Percentiles rank a stretch among this genome's conserved stretches.
Conservation (phyloP, 2,888 invertebrate species). For the Drosophila heteroneura region DNA sequence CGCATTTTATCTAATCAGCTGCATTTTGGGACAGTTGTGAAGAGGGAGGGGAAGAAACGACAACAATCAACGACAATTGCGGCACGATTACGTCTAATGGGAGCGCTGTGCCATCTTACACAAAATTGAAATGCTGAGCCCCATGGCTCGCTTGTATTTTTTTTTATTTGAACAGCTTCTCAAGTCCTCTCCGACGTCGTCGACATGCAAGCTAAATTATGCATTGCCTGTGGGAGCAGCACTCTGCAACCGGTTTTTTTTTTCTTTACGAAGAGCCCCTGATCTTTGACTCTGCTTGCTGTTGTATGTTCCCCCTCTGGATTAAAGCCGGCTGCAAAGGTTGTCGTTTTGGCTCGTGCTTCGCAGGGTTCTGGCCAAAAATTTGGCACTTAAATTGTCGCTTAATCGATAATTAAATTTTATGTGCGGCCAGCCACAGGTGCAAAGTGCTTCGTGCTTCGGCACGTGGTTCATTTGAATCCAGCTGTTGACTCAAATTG, state of each 20-base stretch:
- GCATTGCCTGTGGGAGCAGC: constrained; percentile 63
- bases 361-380: constrained; percentile 32
- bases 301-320: constrained; percentile 6
- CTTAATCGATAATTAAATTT: constrained; percentile 63
- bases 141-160: constrained; percentile 31
- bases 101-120: constrained; percentile 39
- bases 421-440: constrained; percentile 42
- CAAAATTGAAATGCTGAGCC: constrained; percentile 48
- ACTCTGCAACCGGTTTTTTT: constrained; percentile 49
- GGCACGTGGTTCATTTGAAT: constrained; percentile 40
- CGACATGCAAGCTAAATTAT: constrained; percentile 42
- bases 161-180: constrained; percentile 30
- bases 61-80: constrained; percentile 77
- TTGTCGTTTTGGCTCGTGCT: constrained; percentile 66
- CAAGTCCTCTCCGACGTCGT: constrained; percentile 32
- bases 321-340: constrained; percentile 55
- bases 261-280: constrained; percentile 14
- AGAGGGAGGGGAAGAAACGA: constrained; percentile 51
- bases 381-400: constrained; percentile 72
- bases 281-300: constrained; percentile 23
- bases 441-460: constrained; percentile 21
- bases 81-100: constrained; percentile 76
- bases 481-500: constrained; percentile 36
- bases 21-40: constrained; percentile 37
- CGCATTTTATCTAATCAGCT: constrained; percentile 67